These are phyloP conservation scores for Neelides folsomi DNA, from an alignment of 2,888 invertebrate species.

Conservation along the genomic window DNA sequence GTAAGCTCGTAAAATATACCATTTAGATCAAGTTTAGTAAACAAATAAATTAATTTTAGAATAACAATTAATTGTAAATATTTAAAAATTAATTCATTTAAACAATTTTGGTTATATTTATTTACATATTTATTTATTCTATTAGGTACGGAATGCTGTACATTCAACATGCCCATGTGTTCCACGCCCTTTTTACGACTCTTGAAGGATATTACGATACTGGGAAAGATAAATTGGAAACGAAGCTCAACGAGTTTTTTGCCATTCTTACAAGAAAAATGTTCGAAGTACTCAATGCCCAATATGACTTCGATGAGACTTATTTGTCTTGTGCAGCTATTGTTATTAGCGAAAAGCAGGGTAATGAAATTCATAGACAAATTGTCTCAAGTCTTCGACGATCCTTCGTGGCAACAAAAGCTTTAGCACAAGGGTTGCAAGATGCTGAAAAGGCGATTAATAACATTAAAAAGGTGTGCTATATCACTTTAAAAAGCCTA, in stretches of 20 bases:
- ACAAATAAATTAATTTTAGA: no score
- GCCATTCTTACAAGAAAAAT: conserved; percentile 83
- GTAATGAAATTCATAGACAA: conserved; percentile 31
- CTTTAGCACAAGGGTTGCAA: conserved; percentile 73
- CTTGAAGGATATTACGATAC: conserved; percentile 76
- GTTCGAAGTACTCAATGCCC: conserved; percentile 88
- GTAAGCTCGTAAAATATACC: conserved; percentile 21
- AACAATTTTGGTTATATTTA: not conserved
- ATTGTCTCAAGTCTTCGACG: conserved; percentile 39
- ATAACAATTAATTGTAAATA: not conserved
- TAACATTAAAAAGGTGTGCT: conserved; percentile 30
- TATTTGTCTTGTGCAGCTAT: conserved; percentile 30
- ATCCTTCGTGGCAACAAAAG: conserved; percentile 86
- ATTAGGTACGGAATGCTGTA: conserved; percentile 73
- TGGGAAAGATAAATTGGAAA: conserved; percentile 69
- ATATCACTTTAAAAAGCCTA: no score
- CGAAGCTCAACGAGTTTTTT: conserved; percentile 85
- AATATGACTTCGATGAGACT: conserved; percentile 67
- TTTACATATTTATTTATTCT: not conserved
- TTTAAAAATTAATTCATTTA: not conserved
- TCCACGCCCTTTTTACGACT: conserved; percentile 77
- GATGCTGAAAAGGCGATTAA: conserved; percentile 29
- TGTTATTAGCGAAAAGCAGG: conserved; percentile 32
- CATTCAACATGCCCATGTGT: conserved; percentile 83
- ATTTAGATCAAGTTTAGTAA: no score